phyloP scores from a whole-genome alignment of 2,113 vertebrate species.

The Labeo rohita region DNA sequence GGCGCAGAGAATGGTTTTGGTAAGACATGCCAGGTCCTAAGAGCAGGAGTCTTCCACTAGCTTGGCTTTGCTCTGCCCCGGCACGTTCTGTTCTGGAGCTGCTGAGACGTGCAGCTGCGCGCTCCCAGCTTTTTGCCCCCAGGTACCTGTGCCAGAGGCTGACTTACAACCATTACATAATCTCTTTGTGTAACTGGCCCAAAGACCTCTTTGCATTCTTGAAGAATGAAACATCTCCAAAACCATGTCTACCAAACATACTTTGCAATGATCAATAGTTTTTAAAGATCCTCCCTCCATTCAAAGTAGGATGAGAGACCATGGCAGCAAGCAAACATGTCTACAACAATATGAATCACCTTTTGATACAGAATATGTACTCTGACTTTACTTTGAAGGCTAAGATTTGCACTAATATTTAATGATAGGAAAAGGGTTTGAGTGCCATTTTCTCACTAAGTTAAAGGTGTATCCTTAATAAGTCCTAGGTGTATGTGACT shows the following conservation, averaged over 20 bases:
- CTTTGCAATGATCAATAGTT: slow-evolving; percentile 23
- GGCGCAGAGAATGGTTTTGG: slow-evolving; percentile 42
- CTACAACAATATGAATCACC: slow-evolving; percentile 22
- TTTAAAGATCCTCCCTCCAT: background rate
- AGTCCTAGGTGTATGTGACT: no score
- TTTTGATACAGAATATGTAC: slow-evolving; percentile 40
- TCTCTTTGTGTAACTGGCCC: slow-evolving; percentile 37
- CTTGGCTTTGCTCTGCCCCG: slow-evolving; percentile 52
- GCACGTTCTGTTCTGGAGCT: slow-evolving; percentile 57
- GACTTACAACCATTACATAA: slow-evolving; percentile 49
- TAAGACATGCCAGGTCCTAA: slow-evolving; percentile 35
- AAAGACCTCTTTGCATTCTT: slow-evolving; percentile 18
- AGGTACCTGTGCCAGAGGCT: slow-evolving; percentile 48
- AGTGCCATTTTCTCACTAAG: background rate
- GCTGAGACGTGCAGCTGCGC: slow-evolving; percentile 54
- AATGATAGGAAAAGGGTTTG: background rate
- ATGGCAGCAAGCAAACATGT: slow-evolving; percentile 15
- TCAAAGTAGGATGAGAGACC: slow-evolving; percentile 20
- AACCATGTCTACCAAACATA: background rate
- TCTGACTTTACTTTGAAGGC: slow-evolving; percentile 49
- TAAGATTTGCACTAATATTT: slow-evolving; percentile 29
- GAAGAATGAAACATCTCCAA: background rate
- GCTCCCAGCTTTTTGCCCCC: slow-evolving; percentile 29
- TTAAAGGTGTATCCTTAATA: no score
- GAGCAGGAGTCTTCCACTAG: slow-evolving; percentile 41